A percentile compares a stretch with the other conserved stretches of the same genome.
Conservation (phyloP, 2,797 vertebrate genomes). For the Thunnus albacares region DNA sequence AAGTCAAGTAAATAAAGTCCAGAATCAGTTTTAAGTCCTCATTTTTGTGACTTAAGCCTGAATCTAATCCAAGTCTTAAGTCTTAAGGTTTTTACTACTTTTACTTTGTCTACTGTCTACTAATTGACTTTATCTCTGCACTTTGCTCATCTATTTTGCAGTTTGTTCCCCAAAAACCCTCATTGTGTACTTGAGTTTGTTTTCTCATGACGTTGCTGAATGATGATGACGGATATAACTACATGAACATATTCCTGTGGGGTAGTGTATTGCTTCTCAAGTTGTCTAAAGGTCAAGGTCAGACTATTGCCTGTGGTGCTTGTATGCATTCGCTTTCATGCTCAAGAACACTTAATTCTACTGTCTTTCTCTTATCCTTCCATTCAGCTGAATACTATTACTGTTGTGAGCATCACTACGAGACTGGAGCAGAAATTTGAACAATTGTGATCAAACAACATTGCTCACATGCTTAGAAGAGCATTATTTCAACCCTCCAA, state of each 20-base stretch:
- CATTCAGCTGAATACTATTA: background rate
- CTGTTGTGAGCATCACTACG: background rate
- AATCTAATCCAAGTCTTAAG: too few species aligned
- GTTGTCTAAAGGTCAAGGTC: background rate
- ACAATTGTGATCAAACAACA: conserved; percentile 22
- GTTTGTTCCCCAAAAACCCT: background rate
- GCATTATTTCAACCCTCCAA: background rate
- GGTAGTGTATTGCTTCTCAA: conserved; percentile 8
- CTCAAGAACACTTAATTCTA: conserved; percentile 3
- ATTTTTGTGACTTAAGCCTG: too few species aligned
- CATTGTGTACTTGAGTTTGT: background rate
- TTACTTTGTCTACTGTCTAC: too few species aligned
- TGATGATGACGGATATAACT: background rate
- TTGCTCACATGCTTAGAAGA: background rate
- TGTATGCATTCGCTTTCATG: background rate
- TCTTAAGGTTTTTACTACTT: too few species aligned
- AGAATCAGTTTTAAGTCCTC: too few species aligned
- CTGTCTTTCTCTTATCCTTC: too few species aligned
- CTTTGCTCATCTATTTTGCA: background rate
- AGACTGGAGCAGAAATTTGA: conserved; percentile 9
- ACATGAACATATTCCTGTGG: background rate
- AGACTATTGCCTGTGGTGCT: background rate
- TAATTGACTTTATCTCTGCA: background rate
- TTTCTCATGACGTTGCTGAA: background rate
- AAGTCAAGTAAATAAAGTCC: background rate